These are phyloP conservation scores for Macaca nemestrina DNA, from an alignment of 2,113 vertebrate genomes.

Conservation along the genomic window DNA sequence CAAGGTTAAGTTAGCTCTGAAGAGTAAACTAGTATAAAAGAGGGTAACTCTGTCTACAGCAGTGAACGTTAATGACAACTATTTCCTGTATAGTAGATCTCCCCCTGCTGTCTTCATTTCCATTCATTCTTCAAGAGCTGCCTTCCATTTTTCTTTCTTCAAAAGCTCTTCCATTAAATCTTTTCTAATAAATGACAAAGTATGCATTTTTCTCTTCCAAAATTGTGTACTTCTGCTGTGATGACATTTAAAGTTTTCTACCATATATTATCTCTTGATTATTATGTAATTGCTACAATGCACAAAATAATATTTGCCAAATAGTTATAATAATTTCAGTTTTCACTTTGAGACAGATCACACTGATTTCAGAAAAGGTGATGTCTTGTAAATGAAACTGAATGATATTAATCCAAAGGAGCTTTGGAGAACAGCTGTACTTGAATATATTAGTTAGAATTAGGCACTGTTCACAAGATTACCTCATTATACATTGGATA, in stretches of 20 bases:
- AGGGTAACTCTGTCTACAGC: neutral
- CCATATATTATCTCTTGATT: neutral
- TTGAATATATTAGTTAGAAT: conserved; percentile 29
- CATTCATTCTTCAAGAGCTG: neutral
- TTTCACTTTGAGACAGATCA: neutral
- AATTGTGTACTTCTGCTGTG: neutral
- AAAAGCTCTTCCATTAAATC: neutral
- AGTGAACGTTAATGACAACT: neutral
- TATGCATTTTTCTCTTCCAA: neutral
- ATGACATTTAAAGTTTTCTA: neutral
- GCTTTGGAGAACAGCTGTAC: neutral
- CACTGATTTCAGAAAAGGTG: neutral
- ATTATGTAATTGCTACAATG: neutral
- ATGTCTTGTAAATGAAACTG: neutral
- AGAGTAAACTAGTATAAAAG: neutral
- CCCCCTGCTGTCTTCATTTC: neutral
- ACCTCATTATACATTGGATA: neutral
- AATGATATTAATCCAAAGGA: neutral
- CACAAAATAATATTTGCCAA: neutral
- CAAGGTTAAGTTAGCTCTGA: neutral
- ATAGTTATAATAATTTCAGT: neutral
- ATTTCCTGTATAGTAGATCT: neutral
- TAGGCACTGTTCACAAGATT: neutral
- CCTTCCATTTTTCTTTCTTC: neutral
- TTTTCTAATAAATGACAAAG: neutral